Evolutionary conservation across 2,888 invertebrate genomes (phyloP).

Genomic region (Gastrophysa polygoni): DNA sequence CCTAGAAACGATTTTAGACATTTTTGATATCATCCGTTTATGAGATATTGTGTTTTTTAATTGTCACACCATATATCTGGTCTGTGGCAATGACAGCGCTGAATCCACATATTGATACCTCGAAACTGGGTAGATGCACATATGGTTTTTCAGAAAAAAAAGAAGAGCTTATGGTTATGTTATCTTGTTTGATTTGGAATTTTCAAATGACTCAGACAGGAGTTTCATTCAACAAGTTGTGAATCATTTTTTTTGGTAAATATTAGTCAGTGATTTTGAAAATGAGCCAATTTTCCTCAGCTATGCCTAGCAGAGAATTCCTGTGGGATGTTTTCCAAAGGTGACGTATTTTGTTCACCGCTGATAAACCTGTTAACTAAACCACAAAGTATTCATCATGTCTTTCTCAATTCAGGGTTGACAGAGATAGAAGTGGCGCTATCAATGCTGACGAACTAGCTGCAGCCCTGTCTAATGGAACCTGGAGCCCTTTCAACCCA

Average conservation of each 20-base stretch:
- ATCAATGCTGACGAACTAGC: constrained; percentile 91
- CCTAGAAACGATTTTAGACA: too few relatives aligned
- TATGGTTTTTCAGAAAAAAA: too few relatives aligned
- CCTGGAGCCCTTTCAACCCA: constrained; percentile 97
- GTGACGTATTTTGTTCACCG: constrained; percentile 53
- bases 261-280: neutral
- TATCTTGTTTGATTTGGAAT: neutral
- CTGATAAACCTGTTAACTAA: neutral
- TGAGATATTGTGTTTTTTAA: too few relatives aligned
- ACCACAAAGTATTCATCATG: neutral
- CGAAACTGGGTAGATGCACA: too few relatives aligned
- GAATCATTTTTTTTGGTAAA: too few relatives aligned
- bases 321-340: constrained; percentile 81
- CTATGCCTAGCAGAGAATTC: constrained; percentile 76
- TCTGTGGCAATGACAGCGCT: too few relatives aligned
- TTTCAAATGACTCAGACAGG: too few relatives aligned
- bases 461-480: constrained; percentile 91
- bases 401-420: constrained; percentile 64
- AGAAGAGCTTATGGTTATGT: too few relatives aligned
- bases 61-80: too few relatives aligned
- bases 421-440: constrained; percentile 82
- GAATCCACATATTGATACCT: too few relatives aligned
- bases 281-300: constrained; percentile 11
- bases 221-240: too few relatives aligned
- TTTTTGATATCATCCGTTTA: too few relatives aligned